Base-by-base conservation (phyloP, 1,140 invertebrate genomes). In the Drosophila leontia region DNA sequence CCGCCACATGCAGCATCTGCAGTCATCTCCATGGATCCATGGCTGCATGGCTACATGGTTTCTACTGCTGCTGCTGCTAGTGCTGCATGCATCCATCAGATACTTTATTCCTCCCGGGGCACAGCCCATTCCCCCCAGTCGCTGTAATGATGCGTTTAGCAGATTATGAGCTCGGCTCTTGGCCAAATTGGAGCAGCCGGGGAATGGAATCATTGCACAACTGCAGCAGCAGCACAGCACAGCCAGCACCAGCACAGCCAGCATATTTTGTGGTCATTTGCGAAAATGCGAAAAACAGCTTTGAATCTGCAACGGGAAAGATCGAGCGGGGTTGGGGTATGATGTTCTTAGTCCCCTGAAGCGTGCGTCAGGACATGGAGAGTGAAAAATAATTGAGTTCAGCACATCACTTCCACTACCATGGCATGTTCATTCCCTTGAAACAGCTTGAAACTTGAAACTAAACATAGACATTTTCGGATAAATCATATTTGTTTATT, bases 141-240 rank as follows among this genome's bases (percentile, higher is more conserved):
- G 61, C 59, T 57, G 64, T 88, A 88, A 90, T 90, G 78, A 84
- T 88, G 85, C 84, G 79, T 88, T 88, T 88, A 90, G 85, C 61
- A 78, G 85, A 88, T 88, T 88, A 81, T 84, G 74, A 87, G 78
- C 67, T 72, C 67, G 44, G 51, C 67, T 68, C 65, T 29, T 50
- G 48, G 56, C 61, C 78, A 76, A 83, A 87, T 65, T 87, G 84
- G 83, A 88, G 71, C 83, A 72, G 44, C 42, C 44, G 11, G n/a
- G 37, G 50, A 45, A 53, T 51, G 26, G 48, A 17, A 17, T 51
- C 50, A 29, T 51, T 51, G 50, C 47, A 48, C 47, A 48, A 42
- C 62, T 19, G 61, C 67, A 32, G 15, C 67, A 32, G 15, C 63
- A 9, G 26, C 6, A 44, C 41, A 15, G 56, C 42, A 39, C 23